Conservation (phyloP, 2,113 vertebrate genomes). For the Forbesichthys agassizii region DNA sequence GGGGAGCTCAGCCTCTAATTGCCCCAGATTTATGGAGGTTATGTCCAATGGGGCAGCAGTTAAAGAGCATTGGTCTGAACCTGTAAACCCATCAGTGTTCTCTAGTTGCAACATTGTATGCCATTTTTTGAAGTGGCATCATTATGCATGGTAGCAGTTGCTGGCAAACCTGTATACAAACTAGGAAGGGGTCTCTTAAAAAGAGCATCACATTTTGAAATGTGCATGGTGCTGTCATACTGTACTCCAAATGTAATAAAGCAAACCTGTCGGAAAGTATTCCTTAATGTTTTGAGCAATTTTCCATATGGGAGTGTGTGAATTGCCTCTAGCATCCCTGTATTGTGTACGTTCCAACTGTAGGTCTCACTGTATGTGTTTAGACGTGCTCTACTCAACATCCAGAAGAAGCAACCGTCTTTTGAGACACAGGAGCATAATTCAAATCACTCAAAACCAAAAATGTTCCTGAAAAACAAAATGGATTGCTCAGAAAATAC, state of each 20-base stretch:
- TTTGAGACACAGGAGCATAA: background rate
- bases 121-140: background rate
- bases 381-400: constrained; percentile 1
- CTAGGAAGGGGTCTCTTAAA: background rate
- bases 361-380: background rate
- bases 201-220: too few species aligned
- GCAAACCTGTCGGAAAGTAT: too few species aligned
- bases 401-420: background rate
- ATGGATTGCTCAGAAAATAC: too few species aligned
- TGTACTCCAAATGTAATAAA: too few species aligned
- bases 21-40: constrained; percentile 43
- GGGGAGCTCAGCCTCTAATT: constrained; percentile 43
- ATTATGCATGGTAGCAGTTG: background rate
- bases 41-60: constrained; percentile 37
- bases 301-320: background rate
- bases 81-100: background rate
- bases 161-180: background rate
- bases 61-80: constrained; percentile 1
- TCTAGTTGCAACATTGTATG: constrained; percentile 2
- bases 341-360: background rate
- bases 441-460: background rate
- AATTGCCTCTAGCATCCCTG: background rate
- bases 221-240: too few species aligned
- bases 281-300: background rate
- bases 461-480: constrained; percentile 1